Conservation (phyloP, 2,113 vertebrate species). For the Cyanoderma ruficeps region DNA sequence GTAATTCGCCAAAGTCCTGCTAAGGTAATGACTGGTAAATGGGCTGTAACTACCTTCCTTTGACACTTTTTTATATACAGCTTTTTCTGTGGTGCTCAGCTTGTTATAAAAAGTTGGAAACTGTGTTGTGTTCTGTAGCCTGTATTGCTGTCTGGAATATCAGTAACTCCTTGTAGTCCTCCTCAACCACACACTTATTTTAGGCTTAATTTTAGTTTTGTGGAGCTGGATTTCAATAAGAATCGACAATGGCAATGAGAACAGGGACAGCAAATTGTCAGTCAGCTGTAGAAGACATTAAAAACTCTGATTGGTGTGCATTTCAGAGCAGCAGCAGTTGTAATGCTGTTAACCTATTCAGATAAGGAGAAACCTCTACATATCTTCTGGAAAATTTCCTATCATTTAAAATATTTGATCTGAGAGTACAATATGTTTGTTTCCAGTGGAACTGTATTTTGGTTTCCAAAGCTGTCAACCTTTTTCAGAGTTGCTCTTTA, state of each 20-base stretch:
- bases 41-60: not conserved
- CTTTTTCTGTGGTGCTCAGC: not conserved
- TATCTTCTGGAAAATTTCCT: not conserved
- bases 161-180: not conserved
- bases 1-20: not conserved
- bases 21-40: not conserved
- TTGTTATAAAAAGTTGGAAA: not conserved
- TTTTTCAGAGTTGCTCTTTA: not conserved
- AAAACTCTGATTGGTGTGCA: not conserved
- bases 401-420: not conserved
- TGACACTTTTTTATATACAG: not conserved
- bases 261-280: not conserved
- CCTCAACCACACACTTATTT: not conserved
- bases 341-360: not conserved
- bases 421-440: not conserved
- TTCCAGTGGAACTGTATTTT: not conserved
- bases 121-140: not conserved
- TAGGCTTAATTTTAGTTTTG: not conserved
- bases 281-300: not conserved
- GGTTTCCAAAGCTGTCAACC: not conserved
- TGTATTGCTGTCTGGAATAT: not conserved
- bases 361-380: not conserved
- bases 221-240: not conserved
- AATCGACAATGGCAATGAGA: not conserved
- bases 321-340: not conserved